A percentile compares a stretch with the other conserved stretches of the same genome.
Evolutionary conservation across 1,140 invertebrate genomes (phyloP).

Genomic region (Scaptomyza montana): DNA sequence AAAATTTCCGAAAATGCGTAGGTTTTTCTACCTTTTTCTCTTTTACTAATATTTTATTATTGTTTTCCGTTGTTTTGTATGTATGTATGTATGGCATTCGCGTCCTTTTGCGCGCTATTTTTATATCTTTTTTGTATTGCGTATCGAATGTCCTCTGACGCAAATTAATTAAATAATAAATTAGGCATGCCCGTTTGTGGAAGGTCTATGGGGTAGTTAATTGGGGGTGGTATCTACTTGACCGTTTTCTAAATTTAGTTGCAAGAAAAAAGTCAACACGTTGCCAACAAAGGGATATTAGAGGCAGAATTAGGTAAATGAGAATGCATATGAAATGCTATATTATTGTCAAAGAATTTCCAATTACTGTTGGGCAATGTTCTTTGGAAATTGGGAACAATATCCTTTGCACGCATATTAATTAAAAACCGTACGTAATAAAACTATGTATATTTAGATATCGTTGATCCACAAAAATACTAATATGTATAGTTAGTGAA

Average conservation of each 20-base stretch:
- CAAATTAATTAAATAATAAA: slow-evolving; percentile 78
- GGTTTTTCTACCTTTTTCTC: slow-evolving; percentile 20
- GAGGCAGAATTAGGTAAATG: neutral
- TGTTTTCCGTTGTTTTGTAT: neutral
- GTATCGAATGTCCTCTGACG: slow-evolving; percentile 78
- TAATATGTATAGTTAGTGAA: no score
- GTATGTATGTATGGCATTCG: neutral
- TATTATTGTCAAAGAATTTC: no score
- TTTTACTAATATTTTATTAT: neutral
- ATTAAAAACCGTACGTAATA: no score
- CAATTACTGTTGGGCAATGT: neutral
- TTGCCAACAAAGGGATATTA: no score
- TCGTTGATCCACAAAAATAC: neutral
- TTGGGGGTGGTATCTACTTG: slow-evolving; percentile 37
- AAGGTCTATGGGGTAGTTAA: neutral
- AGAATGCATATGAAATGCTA: neutral
- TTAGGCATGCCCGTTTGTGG: slow-evolving; percentile 8
- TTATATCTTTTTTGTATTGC: slow-evolving; percentile 7
- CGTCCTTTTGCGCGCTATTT: neutral
- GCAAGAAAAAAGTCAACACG: neutral
- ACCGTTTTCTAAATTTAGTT: slow-evolving; percentile 43
- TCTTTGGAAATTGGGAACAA: neutral
- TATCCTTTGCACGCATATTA: no score
- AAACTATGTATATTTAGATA: neutral
- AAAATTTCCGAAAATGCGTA: slow-evolving; percentile 43